Conservation (phyloP, 2,888 invertebrate species). For the Zhengitettix transpicula region DNA sequence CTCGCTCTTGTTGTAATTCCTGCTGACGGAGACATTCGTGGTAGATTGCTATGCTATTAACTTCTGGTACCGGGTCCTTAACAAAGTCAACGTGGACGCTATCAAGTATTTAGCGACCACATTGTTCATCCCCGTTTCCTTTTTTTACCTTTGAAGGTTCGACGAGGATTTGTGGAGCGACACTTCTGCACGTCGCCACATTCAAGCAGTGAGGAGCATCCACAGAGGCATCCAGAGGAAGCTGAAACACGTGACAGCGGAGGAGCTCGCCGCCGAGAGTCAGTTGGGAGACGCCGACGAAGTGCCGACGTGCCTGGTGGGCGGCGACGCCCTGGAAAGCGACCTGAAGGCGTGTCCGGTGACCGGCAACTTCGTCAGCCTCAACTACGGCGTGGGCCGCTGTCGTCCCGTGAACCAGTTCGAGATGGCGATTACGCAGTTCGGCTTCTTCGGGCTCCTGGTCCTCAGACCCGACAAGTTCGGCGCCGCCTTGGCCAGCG, state of each 20-base stretch:
- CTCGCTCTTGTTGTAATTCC: no score
- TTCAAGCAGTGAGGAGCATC: background rate
- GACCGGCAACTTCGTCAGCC: background rate
- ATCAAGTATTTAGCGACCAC: no score
- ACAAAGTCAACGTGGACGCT: no score
- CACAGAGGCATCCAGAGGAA: background rate
- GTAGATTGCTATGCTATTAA: no score
- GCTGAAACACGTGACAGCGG: background rate
- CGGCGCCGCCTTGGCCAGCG: conserved; percentile 22
- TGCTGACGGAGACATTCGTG: no score
- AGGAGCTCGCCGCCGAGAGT: background rate
- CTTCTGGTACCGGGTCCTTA: no score
- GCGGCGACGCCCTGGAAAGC: background rate
- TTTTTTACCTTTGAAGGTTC: background rate
- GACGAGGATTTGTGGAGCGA: background rate
- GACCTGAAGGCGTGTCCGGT: background rate
- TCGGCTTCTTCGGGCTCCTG: conserved; percentile 31
- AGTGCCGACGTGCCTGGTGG: background rate
- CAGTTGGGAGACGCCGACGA: background rate
- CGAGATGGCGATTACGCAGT: conserved; percentile 35
- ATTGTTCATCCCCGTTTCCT: no score
- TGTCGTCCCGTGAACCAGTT: conserved; percentile 23
- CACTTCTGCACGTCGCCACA: background rate
- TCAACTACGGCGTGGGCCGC: background rate
- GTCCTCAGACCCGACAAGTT: conserved; percentile 27